Evolutionary conservation across 2,113 vertebrate species (phyloP).

Genomic region (Alligator sinensis): DNA sequence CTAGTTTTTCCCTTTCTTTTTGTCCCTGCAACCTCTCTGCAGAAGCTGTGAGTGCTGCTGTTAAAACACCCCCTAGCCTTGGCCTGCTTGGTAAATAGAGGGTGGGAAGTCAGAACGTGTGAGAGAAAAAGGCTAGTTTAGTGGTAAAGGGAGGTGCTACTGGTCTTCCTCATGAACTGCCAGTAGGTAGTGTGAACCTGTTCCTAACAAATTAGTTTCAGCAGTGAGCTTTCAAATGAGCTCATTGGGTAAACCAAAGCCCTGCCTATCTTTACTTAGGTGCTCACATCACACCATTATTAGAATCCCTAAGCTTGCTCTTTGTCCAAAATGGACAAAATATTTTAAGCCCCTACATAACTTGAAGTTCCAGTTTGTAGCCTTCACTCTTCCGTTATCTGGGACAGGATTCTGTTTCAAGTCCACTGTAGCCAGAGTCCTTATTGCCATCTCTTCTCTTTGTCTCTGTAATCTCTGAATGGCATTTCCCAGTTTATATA

Average conservation of each 20-base stretch:
- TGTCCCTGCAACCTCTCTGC: background rate
- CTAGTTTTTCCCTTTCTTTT: background rate
- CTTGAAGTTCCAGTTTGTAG: accelerated
- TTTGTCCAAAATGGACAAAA: background rate
- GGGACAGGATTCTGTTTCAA: background rate
- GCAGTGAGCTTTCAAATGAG: accelerated
- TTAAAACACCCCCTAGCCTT: background rate
- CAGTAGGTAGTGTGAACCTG: background rate
- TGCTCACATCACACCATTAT: background rate
- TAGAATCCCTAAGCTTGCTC: background rate
- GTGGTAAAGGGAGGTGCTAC: background rate
- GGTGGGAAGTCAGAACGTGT: background rate
- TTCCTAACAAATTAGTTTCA: background rate
- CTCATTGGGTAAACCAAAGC: background rate
- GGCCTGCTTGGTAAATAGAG: background rate
- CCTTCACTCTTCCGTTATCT: background rate
- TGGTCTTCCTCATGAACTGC: accelerated
- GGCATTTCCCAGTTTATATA: background rate
- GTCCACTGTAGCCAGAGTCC: background rate
- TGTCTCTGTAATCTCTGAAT: background rate
- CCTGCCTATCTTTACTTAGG: background rate
- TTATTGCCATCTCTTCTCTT: background rate
- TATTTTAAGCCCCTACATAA: too few species aligned
- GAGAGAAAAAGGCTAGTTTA: too few species aligned
- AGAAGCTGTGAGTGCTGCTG: background rate